Evolutionary conservation across 2,113 vertebrate species (phyloP), one percentile per base, ranked within the genome.

Genomic region (Pygoscelis antarcticus): DNA sequence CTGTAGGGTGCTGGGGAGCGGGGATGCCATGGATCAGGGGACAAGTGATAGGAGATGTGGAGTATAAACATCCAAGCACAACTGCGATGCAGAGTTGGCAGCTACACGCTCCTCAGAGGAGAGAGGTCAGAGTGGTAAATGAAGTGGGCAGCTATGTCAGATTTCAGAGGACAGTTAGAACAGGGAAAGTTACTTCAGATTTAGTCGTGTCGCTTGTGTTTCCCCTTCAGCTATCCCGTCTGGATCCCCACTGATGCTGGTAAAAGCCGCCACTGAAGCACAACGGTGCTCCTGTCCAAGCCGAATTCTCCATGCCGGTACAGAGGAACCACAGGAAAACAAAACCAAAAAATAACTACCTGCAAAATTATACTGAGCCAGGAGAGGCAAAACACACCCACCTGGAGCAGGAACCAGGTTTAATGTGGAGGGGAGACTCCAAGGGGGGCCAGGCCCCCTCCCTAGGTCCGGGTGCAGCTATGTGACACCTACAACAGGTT

Each of bases 171-270:
- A 25, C 16, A 22, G 44, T 40, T 55, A 13, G 7, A 60, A 60
- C 1, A 6, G 26, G 70, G 52, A 54, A 75, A 62, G 10, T 38
- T 6, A 7, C 29, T 90, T 70, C 47, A 22, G 26, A 52, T 65
- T 52, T 51, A 36, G 60, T 58, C 1, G 0, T 1, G 9, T 25
- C 0, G 0, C 8, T 40, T 20, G 27, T 29, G 13, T 57, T 79
- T 70, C 11, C 36, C 29, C 26, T 55, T 80, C 40, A 32, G 58
- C 20, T 60, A 26, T 46, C 18, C 46, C 32, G 34, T 3, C 15
- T 64, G 34, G 52, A 51, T 52, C 58, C 36, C 52, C 44, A 9
- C 30, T 6, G 68, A 18, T 11, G 27, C 23, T 47, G 40, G 40
- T 12, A 46, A 68, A 12, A 81, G 36, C 18, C 12, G 10, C 3